These are phyloP conservation scores for Xyliphius kryptos DNA, from an alignment of 2,113 vertebrate genomes.

Conservation along the genomic window DNA sequence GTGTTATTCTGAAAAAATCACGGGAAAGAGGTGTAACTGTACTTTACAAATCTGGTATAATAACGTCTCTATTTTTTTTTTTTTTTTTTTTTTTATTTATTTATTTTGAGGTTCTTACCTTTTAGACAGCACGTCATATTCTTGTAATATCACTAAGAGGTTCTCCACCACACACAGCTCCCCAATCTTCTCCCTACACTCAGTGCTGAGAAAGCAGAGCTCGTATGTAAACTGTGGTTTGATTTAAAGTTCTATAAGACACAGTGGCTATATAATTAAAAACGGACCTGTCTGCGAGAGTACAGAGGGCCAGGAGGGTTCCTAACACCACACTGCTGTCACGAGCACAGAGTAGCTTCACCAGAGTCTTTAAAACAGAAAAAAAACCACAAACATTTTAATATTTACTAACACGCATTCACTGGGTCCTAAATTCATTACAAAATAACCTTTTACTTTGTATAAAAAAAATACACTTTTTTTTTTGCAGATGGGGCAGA, in stretches of 20 bases:
- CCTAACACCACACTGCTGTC: constrained; percentile 77
- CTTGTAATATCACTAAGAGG: constrained; percentile 77
- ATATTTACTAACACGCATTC: too few species aligned
- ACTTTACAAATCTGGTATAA: too few species aligned
- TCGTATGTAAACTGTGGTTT: not conserved
- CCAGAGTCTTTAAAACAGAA: constrained; percentile 62
- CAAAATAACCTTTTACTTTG: too few species aligned
- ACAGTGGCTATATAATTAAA: too few species aligned
- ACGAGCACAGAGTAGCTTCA: constrained; percentile 72
- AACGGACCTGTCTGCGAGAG: constrained; percentile 75
- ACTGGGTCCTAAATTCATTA: too few species aligned
- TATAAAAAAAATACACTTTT: too few species aligned
- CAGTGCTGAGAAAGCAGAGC: constrained; percentile 60
- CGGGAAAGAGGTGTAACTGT: too few species aligned
- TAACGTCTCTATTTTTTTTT: too few species aligned
- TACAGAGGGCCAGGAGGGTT: constrained; percentile 75
- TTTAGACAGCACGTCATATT: constrained; percentile 80
- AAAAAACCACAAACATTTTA: not conserved
- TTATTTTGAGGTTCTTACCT: constrained; percentile 66
- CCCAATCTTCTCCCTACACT: constrained; percentile 76
- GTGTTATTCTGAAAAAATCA: too few species aligned
- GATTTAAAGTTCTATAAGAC: too few species aligned
- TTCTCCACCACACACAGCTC: constrained; percentile 74
- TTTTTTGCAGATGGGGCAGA: too few species aligned
- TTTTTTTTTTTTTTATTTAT: too few species aligned